A percentile compares a stretch with the other conserved stretches of the same genome.
These are phyloP conservation scores for Drosophila affinis DNA, from an alignment of 2,888 invertebrate species.

Conservation along the genomic window DNA sequence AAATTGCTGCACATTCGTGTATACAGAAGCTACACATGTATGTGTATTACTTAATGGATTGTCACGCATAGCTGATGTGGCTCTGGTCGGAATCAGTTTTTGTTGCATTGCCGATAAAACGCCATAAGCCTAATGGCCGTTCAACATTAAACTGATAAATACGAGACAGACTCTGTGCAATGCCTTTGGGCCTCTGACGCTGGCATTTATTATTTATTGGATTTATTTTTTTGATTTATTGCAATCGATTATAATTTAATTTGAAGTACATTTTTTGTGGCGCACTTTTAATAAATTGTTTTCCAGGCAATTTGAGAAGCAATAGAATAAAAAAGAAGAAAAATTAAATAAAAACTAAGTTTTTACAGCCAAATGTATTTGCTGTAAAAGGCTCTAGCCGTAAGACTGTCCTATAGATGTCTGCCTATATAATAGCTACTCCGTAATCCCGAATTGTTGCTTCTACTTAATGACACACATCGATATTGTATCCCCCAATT, in stretches of 20 bases:
- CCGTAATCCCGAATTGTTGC: neutral
- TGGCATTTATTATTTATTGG: neutral
- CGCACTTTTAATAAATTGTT: too few species aligned
- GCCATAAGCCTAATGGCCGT: constrained; percentile 40
- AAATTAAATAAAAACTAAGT: too few species aligned
- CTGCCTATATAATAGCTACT: too few species aligned
- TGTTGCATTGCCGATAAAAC: constrained; percentile 33
- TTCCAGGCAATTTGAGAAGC: neutral
- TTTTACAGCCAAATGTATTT: too few species aligned
- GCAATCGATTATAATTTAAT: neutral
- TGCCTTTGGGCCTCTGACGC: neutral
- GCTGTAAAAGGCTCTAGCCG: too few species aligned
- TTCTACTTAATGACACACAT: neutral
- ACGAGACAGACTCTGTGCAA: neutral
- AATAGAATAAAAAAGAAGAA: too few species aligned
- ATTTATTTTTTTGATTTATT: neutral
- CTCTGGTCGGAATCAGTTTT: constrained; percentile 44
- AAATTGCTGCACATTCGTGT: constrained; percentile 5
- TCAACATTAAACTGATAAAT: constrained; percentile 37
- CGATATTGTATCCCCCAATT: neutral
- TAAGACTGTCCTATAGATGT: too few species aligned
- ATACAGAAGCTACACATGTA: constrained; percentile 11
- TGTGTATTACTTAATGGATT: constrained; percentile 27
- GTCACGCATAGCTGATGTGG: constrained; percentile 59
- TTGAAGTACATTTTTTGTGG: neutral